Evolutionary conservation across 2,888 invertebrate species (phyloP).

Genomic region (Oxycera nigricornis): DNA sequence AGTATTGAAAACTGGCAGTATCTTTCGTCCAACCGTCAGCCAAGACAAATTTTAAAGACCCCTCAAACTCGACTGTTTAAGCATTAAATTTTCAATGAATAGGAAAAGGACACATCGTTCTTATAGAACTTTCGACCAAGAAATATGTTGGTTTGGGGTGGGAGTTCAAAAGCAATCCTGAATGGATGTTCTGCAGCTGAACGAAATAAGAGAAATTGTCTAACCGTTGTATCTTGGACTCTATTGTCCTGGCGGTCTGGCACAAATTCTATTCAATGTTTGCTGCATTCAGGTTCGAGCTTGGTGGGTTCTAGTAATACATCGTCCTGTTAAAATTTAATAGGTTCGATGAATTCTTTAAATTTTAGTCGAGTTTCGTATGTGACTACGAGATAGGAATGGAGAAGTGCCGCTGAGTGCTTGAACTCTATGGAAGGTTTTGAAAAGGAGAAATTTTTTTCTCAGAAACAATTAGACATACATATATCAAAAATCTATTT

Average conservation of each 20-base stretch:
- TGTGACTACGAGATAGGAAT: no score
- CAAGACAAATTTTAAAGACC: conserved; percentile 23
- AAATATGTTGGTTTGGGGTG: no score
- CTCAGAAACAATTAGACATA: no score
- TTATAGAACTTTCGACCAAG: no score
- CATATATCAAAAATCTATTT: no score
- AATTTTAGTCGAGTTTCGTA: no score
- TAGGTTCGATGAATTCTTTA: conserved; percentile 26
- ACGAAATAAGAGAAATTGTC: neutral
- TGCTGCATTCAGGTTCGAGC: neutral
- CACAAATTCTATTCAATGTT: neutral
- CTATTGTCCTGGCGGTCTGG: neutral
- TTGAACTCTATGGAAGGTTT: no score
- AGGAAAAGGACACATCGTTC: neutral
- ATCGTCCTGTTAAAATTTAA: conserved; percentile 14
- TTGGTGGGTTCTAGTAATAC: neutral
- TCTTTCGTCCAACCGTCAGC: neutral
- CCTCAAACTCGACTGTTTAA: conserved; percentile 14
- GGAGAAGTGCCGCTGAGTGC: no score
- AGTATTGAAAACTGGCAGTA: neutral
- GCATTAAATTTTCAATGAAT: conserved; percentile 8
- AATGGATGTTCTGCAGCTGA: neutral
- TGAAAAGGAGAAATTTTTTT: no score
- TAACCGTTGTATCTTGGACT: neutral
- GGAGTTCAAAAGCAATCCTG: neutral